Percentiles rank a stretch among this genome's conserved stretches.
Conservation (phyloP, 2,888 invertebrate genomes). For the Phrixothrix hirtus region DNA sequence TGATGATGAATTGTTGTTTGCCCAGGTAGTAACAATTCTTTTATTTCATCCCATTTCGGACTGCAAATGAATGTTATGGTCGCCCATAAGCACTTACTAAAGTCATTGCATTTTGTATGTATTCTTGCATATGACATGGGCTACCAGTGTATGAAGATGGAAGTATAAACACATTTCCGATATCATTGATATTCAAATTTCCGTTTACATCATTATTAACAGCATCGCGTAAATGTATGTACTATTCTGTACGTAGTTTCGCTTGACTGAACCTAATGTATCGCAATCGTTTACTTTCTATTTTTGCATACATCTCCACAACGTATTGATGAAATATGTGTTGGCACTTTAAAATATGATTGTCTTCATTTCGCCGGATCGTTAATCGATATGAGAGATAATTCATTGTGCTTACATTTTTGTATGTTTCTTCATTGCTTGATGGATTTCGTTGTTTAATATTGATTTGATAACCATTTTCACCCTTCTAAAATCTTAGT, state of each 20-base stretch:
- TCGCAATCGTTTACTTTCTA: slow-evolving; percentile 51
- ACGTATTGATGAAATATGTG: slow-evolving; percentile 45
- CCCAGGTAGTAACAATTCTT: slow-evolving; percentile 1
- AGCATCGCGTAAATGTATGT: neutral
- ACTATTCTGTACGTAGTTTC: neutral
- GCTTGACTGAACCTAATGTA: neutral
- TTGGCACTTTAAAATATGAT: slow-evolving; percentile 41
- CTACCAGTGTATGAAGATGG: slow-evolving; percentile 41
- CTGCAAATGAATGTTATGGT: slow-evolving; percentile 46
- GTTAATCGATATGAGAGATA: slow-evolving; percentile 42
- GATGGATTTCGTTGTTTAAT: too few relatives aligned
- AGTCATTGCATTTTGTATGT: slow-evolving; percentile 45
- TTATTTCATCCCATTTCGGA: slow-evolving; percentile 42
- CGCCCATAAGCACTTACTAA: slow-evolving; percentile 46
- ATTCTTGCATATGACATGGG: slow-evolving; percentile 45
- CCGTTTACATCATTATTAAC: slow-evolving; percentile 37
- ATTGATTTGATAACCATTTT: too few relatives aligned
- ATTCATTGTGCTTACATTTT: slow-evolving; percentile 40
- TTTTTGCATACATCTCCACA: slow-evolving; percentile 52
- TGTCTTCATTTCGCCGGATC: slow-evolving; percentile 38
- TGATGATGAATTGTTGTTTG: slow-evolving; percentile 32
- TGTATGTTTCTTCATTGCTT: too few relatives aligned
- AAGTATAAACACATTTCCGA: slow-evolving; percentile 39
- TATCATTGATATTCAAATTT: too few relatives aligned
- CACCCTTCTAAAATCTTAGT: too few relatives aligned